Base-by-base conservation (phyloP, 2,113 vertebrate genomes). In the Cinclus mexicanus region DNA sequence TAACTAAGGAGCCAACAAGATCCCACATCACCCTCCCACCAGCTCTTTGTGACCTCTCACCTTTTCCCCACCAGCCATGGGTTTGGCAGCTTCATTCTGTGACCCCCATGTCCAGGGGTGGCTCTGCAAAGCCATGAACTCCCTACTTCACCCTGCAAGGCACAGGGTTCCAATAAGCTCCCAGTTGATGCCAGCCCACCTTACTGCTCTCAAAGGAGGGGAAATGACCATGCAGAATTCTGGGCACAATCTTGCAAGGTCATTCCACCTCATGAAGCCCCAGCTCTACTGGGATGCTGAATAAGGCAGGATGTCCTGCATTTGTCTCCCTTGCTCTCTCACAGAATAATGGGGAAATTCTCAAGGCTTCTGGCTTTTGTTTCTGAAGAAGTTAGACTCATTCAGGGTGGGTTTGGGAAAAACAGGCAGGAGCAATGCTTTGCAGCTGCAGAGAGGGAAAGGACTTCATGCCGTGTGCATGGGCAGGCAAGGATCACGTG, bases 381-480 rank as follows among this genome's bases (percentile, higher is more conserved):
- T 26, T 14, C n/a, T 44, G 37, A 53, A 31, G 89, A 70, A 69
- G 18, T 44, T 76, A 44, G 14, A 44, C 20, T 68, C 33, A 23
- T 20, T 68, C 33, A 11, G 39, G 9, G 1, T n/a, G 39, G 10
- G 42, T 55, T 89, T 67, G n/a, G 46, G 29, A 63, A 82, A 33
- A 56, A 19, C 35, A 94, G 52, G 8, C 10, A 44, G 50, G 5
- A 84, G 14, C 18, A 60, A 44, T 12, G 2, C 5, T 71, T 75
- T 79, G 19, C 50, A 50, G 25, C 25, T 65, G 25, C 35, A 26
- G 52, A 67, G 33, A 31, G 4, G 9, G 4, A 59, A 69, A 68
- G 19, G 9, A 10, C 44, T 80, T 89, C 42, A 37, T 29, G 20
- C 12, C 1, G 1, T 17, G 10, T 28, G 6, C 0, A 0, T 17